phyloP scores from a whole-genome alignment of 37 sponge, comb jelly and placozoan species.

The Spongia lamella region DNA sequence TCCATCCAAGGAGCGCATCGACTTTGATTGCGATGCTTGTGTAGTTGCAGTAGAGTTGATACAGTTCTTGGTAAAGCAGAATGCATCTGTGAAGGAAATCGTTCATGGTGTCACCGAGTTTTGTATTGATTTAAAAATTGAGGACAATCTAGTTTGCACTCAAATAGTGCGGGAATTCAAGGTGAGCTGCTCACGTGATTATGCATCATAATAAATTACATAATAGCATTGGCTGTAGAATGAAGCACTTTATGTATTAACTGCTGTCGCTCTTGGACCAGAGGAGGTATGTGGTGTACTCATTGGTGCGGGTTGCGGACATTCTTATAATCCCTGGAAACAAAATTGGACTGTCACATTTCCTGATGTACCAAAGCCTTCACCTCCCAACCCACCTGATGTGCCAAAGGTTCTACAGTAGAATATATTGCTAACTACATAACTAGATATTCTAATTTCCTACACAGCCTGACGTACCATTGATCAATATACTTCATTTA shows the following conservation, averaged over 20 bases:
- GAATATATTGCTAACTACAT: too few species aligned
- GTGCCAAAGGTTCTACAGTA: conserved; percentile 75
- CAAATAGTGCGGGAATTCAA: conserved; percentile 60
- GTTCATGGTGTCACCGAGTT: conserved; percentile 26
- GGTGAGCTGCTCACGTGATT: conserved; percentile 10
- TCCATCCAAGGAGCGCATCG: too few species aligned
- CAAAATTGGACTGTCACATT: conserved; percentile 78
- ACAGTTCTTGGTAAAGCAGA: conserved; percentile 24
- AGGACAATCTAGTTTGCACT: conserved; percentile 74
- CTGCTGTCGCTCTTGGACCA: conserved; percentile 39
- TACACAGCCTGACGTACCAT: conserved; percentile 41
- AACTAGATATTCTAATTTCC: neutral
- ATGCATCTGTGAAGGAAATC: conserved; percentile 59
- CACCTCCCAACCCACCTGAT: conserved; percentile 49
- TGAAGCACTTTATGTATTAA: conserved; percentile 69
- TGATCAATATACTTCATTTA: conserved; percentile 49
- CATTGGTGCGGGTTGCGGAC: conserved; percentile 68
- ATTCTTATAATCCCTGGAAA: conserved; percentile 68
- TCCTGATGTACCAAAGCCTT: conserved; percentile 63
- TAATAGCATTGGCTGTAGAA: too few species aligned
- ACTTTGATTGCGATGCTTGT: conserved; percentile 52
- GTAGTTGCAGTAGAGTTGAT: conserved; percentile 32
- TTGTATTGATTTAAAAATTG: conserved; percentile 62
- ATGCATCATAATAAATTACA: too few species aligned
- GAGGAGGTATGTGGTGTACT: conserved; percentile 65